Percentiles rank a stretch among this genome's conserved stretches.
Conservation (phyloP, 1,140 invertebrate genomes). For the Ceratoteleas bidentatus region DNA sequence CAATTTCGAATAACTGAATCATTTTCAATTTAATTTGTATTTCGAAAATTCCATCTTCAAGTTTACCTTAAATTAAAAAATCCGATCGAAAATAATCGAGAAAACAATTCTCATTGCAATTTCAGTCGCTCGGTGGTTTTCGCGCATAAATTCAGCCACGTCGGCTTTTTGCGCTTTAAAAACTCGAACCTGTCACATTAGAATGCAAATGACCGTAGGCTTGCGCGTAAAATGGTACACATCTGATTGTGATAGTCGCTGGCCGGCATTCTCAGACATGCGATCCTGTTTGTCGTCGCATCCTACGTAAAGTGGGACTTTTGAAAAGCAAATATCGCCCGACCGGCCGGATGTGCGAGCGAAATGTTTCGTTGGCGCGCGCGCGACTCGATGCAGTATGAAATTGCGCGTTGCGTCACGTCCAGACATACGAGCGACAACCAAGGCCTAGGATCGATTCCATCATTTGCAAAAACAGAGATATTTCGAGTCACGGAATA, state of each 20-base stretch:
- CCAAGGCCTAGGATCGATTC: constrained; percentile 64
- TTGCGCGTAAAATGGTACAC: constrained; percentile 30
- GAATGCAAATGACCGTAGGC: constrained; percentile 36
- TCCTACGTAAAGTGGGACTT: constrained; percentile 59
- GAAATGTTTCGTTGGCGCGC: constrained; percentile 5
- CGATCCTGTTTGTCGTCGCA: constrained; percentile 56
- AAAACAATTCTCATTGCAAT: too few relatives aligned
- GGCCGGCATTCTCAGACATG: constrained; percentile 50
- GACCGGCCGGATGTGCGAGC: constrained; percentile 44
- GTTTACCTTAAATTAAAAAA: not conserved
- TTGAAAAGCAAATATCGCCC: constrained; percentile 56
- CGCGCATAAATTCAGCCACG: constrained; percentile 2
- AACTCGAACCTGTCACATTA: constrained; percentile 30
- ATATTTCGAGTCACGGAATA: constrained; percentile 33
- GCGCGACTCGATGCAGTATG: constrained; percentile 23
- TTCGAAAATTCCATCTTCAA: too few relatives aligned
- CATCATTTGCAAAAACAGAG: constrained; percentile 62
- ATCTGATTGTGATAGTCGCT: constrained; percentile 39
- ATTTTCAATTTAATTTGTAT: too few relatives aligned
- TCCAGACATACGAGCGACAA: constrained; percentile 36
- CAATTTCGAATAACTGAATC: too few relatives aligned
- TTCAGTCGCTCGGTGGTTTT: not conserved
- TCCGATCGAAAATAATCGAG: not conserved
- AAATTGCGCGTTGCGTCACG: constrained; percentile 61
- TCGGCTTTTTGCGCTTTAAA: constrained; percentile 29